Evolutionary conservation across 2,797 vertebrate species (phyloP), one percentile per base, ranked within the genome.

Genomic region (Xerus rutilus): DNA sequence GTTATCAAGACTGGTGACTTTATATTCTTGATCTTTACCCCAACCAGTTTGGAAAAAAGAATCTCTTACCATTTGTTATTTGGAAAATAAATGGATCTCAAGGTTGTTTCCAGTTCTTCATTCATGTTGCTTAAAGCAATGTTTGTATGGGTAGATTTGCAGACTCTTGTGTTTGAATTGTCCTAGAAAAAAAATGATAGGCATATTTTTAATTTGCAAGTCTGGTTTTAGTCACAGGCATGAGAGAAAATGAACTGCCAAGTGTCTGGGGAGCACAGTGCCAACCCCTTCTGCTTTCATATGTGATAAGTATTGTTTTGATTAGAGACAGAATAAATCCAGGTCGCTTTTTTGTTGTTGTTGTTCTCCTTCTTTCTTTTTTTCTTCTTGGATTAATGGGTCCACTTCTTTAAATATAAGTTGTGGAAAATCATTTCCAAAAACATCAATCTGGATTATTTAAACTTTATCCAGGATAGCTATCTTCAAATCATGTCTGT

Each of bases 151-250:
- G 43, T 62, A 72, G 59, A 30, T 62, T 49, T 88, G 54, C 70
- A 91, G 69, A 17, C 49, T 92, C 52, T 69, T 96, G 83, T 79
- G 79, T 94, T 91, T 89, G 79, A 74, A 69, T 76, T 93, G 76
- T 93, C 74, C 78, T 87, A 65, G 3, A 59, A 18, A 39, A 39
- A 86, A 84, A 85, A 86, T 9, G 45, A 76, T 43, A 25, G 83
- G 74, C 88, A 2, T 83, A 72, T 94, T 96, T 95, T 83, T 72
- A 91, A 93, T 93, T 91, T 83, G 32, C 49, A 57, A 30, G 83
- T 81, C 91, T 94, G 96, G 96, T 65, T 91, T 97, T 57, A 77
- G 91, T 96, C 93, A 84, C 45, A 83, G 92, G 78, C 70, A 11
- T 0, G 9, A 87, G 86, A 93, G 89, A 52, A 67, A 82, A 62